phyloP scores from a whole-genome alignment of 2,888 invertebrate species.

The Eristalinus sepulchralis region DNA sequence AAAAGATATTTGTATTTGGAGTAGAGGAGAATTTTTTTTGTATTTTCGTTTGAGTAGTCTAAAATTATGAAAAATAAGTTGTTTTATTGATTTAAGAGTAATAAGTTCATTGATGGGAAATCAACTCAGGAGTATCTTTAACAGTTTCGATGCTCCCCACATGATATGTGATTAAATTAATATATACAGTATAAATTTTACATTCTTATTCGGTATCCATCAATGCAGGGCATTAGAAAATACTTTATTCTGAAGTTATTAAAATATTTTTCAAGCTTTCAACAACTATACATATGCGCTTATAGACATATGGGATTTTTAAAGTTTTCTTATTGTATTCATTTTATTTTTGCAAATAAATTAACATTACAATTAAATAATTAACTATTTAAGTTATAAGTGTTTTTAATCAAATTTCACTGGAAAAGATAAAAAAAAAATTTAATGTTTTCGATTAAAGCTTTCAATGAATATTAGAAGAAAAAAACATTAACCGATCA shows the following conservation, averaged over 20 bases:
- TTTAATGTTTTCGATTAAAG: conserved; percentile 29
- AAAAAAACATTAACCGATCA: neutral
- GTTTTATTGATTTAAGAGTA: neutral
- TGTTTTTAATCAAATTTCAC: conserved; percentile 54
- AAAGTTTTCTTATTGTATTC: conserved; percentile 45
- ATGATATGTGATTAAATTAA: conserved; percentile 67
- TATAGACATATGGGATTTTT: conserved; percentile 65
- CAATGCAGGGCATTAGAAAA: conserved; percentile 62
- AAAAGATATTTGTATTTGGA: neutral
- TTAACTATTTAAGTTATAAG: conserved; percentile 60
- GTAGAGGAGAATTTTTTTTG: neutral
- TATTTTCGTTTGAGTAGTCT: neutral
- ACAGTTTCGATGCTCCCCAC: neutral
- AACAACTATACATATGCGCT: conserved; percentile 61
- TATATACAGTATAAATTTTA: conserved; percentile 55
- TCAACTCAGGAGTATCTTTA: neutral
- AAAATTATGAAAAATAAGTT: neutral
- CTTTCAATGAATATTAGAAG: conserved; percentile 8
- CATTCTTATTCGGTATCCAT: conserved; percentile 31
- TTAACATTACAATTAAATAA: conserved; percentile 65
- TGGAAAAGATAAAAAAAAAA: conserved; percentile 58
- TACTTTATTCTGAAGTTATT: conserved; percentile 27
- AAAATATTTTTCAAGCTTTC: conserved; percentile 63
- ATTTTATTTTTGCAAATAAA: conserved; percentile 57
- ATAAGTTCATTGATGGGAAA: neutral